Percentiles rank a stretch among this genome's conserved stretches.
Evolutionary conservation across 2,113 vertebrate species (phyloP).

Genomic region (Ciconia boyciana): DNA sequence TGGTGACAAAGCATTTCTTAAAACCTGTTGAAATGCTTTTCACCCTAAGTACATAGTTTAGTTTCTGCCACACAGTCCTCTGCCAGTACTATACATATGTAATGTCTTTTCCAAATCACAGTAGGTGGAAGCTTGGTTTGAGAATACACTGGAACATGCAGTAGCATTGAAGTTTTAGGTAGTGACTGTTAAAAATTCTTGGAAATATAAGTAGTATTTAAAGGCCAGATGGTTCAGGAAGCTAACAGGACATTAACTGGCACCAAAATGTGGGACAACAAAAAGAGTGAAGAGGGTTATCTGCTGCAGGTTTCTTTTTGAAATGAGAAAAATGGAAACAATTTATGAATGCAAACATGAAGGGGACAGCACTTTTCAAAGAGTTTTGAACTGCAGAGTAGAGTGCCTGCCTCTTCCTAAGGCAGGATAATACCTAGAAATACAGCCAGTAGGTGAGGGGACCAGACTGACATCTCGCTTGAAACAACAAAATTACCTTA

Average conservation of each 20-base stretch:
- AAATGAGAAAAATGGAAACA: background rate
- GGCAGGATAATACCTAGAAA: background rate
- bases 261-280: background rate
- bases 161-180: background rate
- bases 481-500: background rate
- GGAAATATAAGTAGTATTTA: background rate
- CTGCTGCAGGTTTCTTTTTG: background rate
- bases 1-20: background rate
- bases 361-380: background rate
- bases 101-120: background rate
- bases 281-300: background rate
- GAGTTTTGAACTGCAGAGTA: background rate
- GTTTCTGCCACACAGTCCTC: background rate
- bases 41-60: background rate
- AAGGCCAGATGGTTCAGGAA: background rate
- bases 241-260: background rate
- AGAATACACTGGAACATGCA: background rate
- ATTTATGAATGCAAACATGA: background rate
- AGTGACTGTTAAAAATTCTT: background rate
- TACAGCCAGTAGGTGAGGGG: background rate
- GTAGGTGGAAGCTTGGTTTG: background rate
- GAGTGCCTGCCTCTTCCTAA: background rate
- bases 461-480: background rate
- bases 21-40: background rate
- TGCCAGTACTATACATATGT: background rate